Base-by-base conservation (phyloP, 1,140 invertebrate species). In the Pseudomyrmex dendroicus region DNA sequence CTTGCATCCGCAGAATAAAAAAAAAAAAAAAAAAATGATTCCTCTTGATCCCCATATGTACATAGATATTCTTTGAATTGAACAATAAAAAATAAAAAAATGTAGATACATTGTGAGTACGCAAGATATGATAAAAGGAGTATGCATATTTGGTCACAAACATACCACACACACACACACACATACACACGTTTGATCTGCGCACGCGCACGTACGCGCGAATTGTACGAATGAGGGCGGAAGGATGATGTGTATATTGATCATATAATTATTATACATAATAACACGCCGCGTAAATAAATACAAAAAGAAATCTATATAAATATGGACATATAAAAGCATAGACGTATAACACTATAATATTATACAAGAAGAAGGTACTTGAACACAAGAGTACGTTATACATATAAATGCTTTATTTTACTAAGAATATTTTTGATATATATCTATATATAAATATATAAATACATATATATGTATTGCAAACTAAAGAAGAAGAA, bases 361-460 rank as follows among this genome's bases (percentile, higher is more conserved):
- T 88, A 89, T 84, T 35, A 35, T 35, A 35, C 35, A 35, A 35
- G 89, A 84, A 73, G 90, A 90, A 86, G 74, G 91, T 92, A 93
- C 91, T 91, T 85, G 89, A 88, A 35, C 35, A 35, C 35, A 35
- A 35, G 68, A 84, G 90, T 93, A 93, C 90, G 88, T 91, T 94
- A 92, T 92, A 91, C 90, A 92, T 92, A 92, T 90, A 93, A 90
- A 92, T 92, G 84, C 84, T 94, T 91, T 94, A 94, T 94, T 94
- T 94, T 94, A 94, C 74, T 93, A 93, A 93, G 93, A 89, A 94
- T 94, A 94, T 94, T 94, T 94, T 94, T 94, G 92, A 94, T 94
- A 94, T 94, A 93, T 90, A 90, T 94, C 92, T 93, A 93, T 91
- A 91, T 90, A 83, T 66, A 54, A 35, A 87, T 88, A 87, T 91